Evolutionary conservation across 2,888 invertebrate species (phyloP).

Genomic region (Octonoba sinensis): DNA sequence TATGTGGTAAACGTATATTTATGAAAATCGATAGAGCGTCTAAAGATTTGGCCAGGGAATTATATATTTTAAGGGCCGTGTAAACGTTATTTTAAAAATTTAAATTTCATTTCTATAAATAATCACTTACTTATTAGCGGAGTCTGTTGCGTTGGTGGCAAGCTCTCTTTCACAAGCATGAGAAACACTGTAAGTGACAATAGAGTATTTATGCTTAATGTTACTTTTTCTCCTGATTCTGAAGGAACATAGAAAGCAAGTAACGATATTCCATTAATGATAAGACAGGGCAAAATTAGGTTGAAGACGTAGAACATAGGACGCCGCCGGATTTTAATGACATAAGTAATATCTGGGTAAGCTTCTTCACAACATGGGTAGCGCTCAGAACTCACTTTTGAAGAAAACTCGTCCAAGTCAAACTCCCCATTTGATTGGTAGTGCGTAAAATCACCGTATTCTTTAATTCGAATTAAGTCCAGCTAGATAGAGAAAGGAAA

Average conservation of each 20-base stretch:
- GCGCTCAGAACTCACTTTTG: slow-evolving; percentile 80
- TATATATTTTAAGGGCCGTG: background rate
- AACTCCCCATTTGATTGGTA: slow-evolving; percentile 94
- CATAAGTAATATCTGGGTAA: slow-evolving; percentile 86
- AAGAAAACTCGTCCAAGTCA: slow-evolving; percentile 83
- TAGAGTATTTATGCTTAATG: slow-evolving; percentile 86
- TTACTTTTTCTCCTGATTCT: slow-evolving; percentile 89
- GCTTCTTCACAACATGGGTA: slow-evolving; percentile 81
- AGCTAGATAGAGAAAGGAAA: slow-evolving; percentile 73
- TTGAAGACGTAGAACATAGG: slow-evolving; percentile 90
- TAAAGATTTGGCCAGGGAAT: no score
- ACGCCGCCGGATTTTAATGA: slow-evolving; percentile 80
- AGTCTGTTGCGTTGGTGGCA: slow-evolving; percentile 88
- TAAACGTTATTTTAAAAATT: background rate
- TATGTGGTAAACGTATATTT: no score
- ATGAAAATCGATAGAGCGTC: no score
- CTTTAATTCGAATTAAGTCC: slow-evolving; percentile 82
- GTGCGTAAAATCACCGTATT: slow-evolving; percentile 87
- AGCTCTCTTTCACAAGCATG: slow-evolving; percentile 86
- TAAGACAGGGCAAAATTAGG: slow-evolving; percentile 84
- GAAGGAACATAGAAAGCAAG: slow-evolving; percentile 89
- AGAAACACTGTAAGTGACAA: slow-evolving; percentile 89
- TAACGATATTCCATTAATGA: slow-evolving; percentile 86
- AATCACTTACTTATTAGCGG: slow-evolving; percentile 83
- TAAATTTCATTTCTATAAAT: background rate